Conservation (phyloP, 2,113 vertebrate species). For the Gambusia holbrooki region DNA sequence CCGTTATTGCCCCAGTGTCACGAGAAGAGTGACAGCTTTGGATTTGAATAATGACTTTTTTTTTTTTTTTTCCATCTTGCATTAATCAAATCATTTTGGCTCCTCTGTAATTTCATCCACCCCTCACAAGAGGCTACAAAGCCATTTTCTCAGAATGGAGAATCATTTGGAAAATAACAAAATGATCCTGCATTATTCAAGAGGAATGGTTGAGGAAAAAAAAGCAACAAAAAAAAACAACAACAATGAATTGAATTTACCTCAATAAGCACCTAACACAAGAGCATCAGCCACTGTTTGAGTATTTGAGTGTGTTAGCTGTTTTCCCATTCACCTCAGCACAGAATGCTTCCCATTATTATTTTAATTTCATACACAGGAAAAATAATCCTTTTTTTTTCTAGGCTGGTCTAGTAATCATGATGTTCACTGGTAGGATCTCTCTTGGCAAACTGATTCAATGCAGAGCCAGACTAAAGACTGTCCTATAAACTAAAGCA, state of each 20-base stretch:
- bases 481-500: no score
- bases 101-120: slow-evolving; percentile 29
- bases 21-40: slow-evolving; percentile 28
- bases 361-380: not conserved
- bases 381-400: no score
- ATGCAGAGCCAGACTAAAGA: not conserved
- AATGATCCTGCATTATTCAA: not conserved
- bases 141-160: slow-evolving; percentile 33
- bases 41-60: slow-evolving; percentile 39
- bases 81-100: slow-evolving; percentile 46
- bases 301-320: not conserved
- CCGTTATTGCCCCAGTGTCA: not conserved
- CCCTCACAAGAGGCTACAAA: slow-evolving; percentile 26
- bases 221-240: slow-evolving; percentile 7
- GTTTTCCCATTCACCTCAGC: not conserved
- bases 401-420: no score
- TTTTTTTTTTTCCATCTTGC: slow-evolving; percentile 33
- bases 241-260: slow-evolving; percentile 2
- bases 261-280: not conserved
- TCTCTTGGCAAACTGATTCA: not conserved
- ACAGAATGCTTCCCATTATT: not conserved
- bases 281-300: not conserved
- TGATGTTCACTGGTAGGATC: not conserved
- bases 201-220: slow-evolving; percentile 1
- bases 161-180: slow-evolving; percentile 30